phyloP scores from a whole-genome alignment of 1,140 invertebrate genomes.

The Cephus cinctus region DNA sequence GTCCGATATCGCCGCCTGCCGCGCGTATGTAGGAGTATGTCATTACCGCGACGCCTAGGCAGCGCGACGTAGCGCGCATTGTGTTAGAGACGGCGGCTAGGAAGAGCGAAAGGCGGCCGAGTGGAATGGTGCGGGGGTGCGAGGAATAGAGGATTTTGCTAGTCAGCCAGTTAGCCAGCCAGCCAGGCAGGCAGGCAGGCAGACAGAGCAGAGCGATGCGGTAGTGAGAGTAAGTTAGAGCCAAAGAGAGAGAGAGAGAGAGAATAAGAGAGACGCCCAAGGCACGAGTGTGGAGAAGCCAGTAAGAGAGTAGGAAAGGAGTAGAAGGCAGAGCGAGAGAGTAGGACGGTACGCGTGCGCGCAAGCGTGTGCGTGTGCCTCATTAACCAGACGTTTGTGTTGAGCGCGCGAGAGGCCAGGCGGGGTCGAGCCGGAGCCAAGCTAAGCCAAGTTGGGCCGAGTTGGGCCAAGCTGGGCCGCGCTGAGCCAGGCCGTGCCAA shows the following conservation, averaged over 20 bases:
- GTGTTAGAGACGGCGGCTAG: conserved; percentile 28
- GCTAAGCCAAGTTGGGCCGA: conserved; percentile 22
- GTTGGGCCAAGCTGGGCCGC: conserved; percentile 18
- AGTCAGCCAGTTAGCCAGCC: conserved; percentile 7
- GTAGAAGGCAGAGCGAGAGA: conserved; percentile 10
- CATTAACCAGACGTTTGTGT: conserved; percentile 44
- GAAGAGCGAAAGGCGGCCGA: conserved; percentile 7
- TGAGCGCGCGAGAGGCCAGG: conserved; percentile 22
- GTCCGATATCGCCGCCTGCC: no score
- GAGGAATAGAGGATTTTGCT: conserved; percentile 1
- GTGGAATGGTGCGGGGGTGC: conserved; percentile 5
- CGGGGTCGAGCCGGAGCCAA: conserved; percentile 13
- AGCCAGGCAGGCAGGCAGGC: conserved; percentile 8
- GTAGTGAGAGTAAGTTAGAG: conserved; percentile 36
- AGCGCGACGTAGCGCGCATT: conserved; percentile 42
- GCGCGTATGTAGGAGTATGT: conserved; percentile 45
- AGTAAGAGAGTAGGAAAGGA: conserved; percentile 17
- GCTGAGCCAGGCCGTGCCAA: conserved; percentile 2
- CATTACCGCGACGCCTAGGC: conserved; percentile 48
- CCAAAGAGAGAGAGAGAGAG: conserved; percentile 38
- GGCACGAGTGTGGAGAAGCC: conserved; percentile 3
- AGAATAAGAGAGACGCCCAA: conserved; percentile 42
- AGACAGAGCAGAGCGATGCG: conserved; percentile 14
- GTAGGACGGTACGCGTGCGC: conserved; percentile 37
- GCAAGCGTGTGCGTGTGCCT: conserved; percentile 44